Conservation (phyloP, 2,888 invertebrate genomes). For the Callyntrura sp. region DNA sequence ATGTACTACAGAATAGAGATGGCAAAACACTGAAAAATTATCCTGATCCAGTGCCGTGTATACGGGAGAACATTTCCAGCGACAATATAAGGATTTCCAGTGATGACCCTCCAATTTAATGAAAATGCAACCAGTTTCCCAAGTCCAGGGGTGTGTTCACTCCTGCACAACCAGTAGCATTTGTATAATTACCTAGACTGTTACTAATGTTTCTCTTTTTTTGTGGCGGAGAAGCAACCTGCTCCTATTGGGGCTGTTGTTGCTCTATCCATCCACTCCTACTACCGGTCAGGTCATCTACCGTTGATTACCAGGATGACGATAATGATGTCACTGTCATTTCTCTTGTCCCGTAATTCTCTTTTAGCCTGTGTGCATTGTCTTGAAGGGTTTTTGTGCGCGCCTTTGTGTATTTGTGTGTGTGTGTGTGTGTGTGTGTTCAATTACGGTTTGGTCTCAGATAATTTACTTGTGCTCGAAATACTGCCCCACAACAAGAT, state of each 20-base stretch:
- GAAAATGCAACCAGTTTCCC: constrained; percentile 15
- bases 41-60: too few species aligned
- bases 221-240: too few species aligned
- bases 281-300: background rate
- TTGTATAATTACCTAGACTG: too few species aligned
- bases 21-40: too few species aligned
- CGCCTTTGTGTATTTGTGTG: too few species aligned
- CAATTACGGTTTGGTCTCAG: constrained; percentile 15
- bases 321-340: constrained; percentile 15
- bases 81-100: too few species aligned
- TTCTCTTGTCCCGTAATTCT: constrained; percentile 18
- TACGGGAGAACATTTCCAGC: too few species aligned
- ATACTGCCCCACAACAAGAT: background rate
- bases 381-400: too few species aligned
- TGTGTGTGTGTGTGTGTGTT: background rate
- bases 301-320: background rate
- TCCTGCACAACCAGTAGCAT: too few species aligned
- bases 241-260: too few species aligned
- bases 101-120: constrained; percentile 26
- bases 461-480: constrained; percentile 34
- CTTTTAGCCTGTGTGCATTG: background rate
- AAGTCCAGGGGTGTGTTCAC: constrained; percentile 11
- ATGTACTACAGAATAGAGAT: too few species aligned
- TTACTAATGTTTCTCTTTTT: too few species aligned
- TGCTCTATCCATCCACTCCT: background rate